Conservation (phyloP, 53 echinoderm and acorn worm genomes). For the Arbacia lixula region DNA sequence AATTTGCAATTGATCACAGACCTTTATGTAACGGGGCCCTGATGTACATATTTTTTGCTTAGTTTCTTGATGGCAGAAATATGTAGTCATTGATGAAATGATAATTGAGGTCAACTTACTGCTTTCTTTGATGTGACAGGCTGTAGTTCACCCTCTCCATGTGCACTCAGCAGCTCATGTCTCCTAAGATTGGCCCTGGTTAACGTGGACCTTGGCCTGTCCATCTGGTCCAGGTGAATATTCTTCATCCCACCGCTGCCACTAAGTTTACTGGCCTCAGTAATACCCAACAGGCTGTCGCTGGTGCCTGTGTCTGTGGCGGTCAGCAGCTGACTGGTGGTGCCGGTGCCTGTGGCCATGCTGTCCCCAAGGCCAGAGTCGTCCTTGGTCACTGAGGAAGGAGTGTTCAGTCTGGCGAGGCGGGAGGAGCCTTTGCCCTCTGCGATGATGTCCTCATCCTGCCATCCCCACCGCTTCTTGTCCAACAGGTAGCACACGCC, state of each 20-base stretch:
- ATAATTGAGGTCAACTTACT: too few species aligned
- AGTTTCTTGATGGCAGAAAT: too few species aligned
- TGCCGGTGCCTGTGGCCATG: constrained; percentile 51
- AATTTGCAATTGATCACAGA: too few species aligned
- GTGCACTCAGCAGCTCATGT: constrained; percentile 71
- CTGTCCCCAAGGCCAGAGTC: constrained; percentile 82
- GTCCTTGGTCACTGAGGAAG: neutral
- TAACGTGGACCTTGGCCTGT: constrained; percentile 66
- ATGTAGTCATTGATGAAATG: too few species aligned
- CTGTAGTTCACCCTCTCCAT: neutral
- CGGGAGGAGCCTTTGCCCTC: constrained; percentile 1
- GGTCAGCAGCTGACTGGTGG: constrained; percentile 43
- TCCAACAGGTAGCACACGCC: constrained; percentile 2
- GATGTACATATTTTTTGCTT: too few species aligned
- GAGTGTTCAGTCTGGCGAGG: constrained; percentile 23
- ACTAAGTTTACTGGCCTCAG: neutral
- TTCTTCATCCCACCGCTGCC: constrained; percentile 70
- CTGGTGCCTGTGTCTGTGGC: neutral
- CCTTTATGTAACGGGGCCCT: too few species aligned
- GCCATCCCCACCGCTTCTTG: constrained; percentile 5
- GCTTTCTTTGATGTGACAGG: too few species aligned
- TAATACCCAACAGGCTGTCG: neutral
- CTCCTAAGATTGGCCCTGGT: constrained; percentile 76
- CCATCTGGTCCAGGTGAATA: constrained; percentile 3
- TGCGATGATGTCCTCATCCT: constrained; percentile 25